Evolutionary conservation across 2,113 vertebrate genomes (phyloP), one percentile per base, ranked within the genome.

Genomic region (Gallinago undulata): DNA sequence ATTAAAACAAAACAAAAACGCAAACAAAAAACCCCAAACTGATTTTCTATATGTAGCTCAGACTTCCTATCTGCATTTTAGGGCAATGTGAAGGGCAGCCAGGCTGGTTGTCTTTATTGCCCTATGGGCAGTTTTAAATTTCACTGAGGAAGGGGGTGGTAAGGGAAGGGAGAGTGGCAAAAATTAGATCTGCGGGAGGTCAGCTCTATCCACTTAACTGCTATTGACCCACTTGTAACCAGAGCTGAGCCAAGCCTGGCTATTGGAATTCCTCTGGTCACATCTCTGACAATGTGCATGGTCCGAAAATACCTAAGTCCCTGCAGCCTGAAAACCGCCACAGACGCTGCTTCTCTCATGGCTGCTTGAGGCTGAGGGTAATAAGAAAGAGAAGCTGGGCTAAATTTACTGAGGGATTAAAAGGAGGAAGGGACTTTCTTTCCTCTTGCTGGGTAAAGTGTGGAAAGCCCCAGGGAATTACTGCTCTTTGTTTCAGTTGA

Each of bases 381-480:
- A 11, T 35, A 69, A 86, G 39, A 64, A 89, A 24, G 48, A 84
- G 92, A 96, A 92, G 60, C 72, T 72, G 48, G 53, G 53, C 66
- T 86, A 87, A 76, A 92, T 90, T 83, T 79, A 57, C 51, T 15
- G 27, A 23, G 22, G 69, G 18, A 85, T 92, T 87, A 92, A 70
- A 63, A 74, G 64, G 81, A 92, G 94, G 84, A 69, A 82, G 48
- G 48, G 83, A 41, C 76, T 92, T 92, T 89, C 81, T 94, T 96
- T 74, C 57, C 41, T 91, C 37, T 91, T 84, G 30, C 91, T 74
- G 70, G 24, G 43, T 92, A 57, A 77, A 50, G 68, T 9, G 43
- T 79, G 94, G 89, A 94, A 96, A 96, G 53, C 59, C 93, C 95
- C 93, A 91, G 78, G 81, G 90, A 95, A 94, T 84, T 91, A 82